Conservation (phyloP, 2,113 vertebrate genomes). For the Pampusana beccarii region DNA sequence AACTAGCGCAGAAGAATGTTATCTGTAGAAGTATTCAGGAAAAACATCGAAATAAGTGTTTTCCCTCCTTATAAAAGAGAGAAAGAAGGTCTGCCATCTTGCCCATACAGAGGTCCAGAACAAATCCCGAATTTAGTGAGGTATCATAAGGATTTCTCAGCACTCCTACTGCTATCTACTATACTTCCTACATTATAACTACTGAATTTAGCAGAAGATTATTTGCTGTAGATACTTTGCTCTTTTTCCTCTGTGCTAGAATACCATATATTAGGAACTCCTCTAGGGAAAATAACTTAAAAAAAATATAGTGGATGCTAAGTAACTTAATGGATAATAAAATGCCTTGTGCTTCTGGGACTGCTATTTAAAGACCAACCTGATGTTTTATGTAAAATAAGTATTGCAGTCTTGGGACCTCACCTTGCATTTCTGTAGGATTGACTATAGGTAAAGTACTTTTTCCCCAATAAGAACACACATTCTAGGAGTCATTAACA, state of each 20-base stretch:
- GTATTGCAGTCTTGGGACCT: slow-evolving; percentile 64
- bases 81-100: neutral
- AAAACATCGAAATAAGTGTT: neutral
- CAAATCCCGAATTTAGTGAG: neutral
- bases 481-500: slow-evolving; percentile 15
- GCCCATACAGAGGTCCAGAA: neutral
- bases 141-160: neutral
- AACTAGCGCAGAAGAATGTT: neutral
- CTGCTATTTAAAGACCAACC: slow-evolving; percentile 77
- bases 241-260: slow-evolving; percentile 44
- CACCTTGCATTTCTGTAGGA: slow-evolving; percentile 60
- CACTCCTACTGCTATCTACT: neutral
- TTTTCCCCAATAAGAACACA: slow-evolving; percentile 33
- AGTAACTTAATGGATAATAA: slow-evolving; percentile 80
- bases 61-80: neutral
- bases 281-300: slow-evolving; percentile 70
- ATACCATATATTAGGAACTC: slow-evolving; percentile 56
- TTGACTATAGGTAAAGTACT: slow-evolving; percentile 48
- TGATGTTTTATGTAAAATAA: slow-evolving; percentile 77
- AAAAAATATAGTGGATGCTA: slow-evolving; percentile 65
- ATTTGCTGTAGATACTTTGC: slow-evolving; percentile 40
- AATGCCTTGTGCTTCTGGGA: slow-evolving; percentile 70
- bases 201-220: neutral
- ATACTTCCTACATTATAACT: neutral
- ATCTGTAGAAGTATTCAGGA: neutral